Evolutionary conservation across 2,797 vertebrate species (phyloP), one percentile per base, ranked within the genome.

Genomic region (Periophthalmus magnuspinnatus): DNA sequence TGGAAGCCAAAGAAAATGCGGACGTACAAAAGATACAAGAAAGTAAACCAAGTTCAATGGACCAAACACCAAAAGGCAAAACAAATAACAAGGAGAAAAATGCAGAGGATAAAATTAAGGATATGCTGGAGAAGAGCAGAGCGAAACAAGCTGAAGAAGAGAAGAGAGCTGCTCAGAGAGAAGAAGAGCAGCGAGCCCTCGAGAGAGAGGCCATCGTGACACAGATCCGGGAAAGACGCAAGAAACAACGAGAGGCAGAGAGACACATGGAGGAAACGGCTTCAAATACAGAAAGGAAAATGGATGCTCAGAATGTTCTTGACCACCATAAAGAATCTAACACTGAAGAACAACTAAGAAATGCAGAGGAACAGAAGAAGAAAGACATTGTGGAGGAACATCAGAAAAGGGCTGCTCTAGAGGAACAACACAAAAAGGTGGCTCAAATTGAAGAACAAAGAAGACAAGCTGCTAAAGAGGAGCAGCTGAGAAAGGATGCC

Each of bases 1-100:
- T 93, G 47, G 87, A 83, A 67, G 86, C 89, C 41, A 92, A 89
- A 84, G 89, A 90, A 65, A 82, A 67, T 48, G 54, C 45, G 38
- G 61, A 10, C 3, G n/a, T 7, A 60, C 75, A 67, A 64, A 14
- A 66, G 28, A 2, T 33, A 33, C 68, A 81, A 57, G 13, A 52
- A 34, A 22, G 38, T 9, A 74, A 70, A 74, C 78, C 13, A 70
- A 67, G 2, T 74, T 47, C 14, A 19, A 21, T 55, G 38, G 76
- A 81, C 65, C 65, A 62, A 77, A 45, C 70, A 38, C 50, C 74
- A 38, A 63, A 72, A 9, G 55, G 2, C 16, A 63, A 16, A 56
- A 33, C 22, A 67, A 79, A 54, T 41, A 21, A 9, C 6, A 58
- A 77, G 10, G 59, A 82, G 64, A 24, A 9, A 70, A 45, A 41